Evolutionary conservation across 2,797 vertebrate genomes (phyloP), one percentile per base, ranked within the genome.

Genomic region (Catostomus latipinnis): DNA sequence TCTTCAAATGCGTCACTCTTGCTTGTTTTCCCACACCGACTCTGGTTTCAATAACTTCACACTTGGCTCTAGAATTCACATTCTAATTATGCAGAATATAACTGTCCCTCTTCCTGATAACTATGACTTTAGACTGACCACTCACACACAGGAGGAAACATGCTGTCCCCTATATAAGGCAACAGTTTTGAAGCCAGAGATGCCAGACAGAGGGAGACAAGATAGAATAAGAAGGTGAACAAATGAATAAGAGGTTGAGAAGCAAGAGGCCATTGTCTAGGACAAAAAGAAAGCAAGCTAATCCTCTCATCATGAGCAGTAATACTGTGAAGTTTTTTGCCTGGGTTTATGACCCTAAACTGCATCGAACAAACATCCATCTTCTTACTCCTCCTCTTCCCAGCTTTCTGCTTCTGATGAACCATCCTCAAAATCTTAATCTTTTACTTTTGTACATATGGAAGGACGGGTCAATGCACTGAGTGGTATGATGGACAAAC

Each of bases 321-420:
- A 93, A 92, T 82, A 71, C 96, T 68, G 95, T 96, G 78, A 96
- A 93, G 90, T 95, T 93, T 83, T 87, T 96, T 81, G 95, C 95
- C 87, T 96, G 94, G 88, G 93, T 93, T 78, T 94, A 95, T 0
- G 92, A 96, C 86, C 93, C 90, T 13, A 94, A 95, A 0, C 84
- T 61, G 87, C 89, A 83, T 87, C 84, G 18, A 88, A 88, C 53
- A 90, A 88, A 78, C 88, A 74, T 34, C 87, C 82, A 6, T 73
- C 88, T 67, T 86, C 86, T 46, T 34, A 34, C 3, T 60, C 46
- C 46, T 61, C 57, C 1, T 45, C 81, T 78, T 80, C 0, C 65
- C 83, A 0, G 78, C 81, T 1, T 16, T 80, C 0, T 58, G 76
- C 10, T 77, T 83, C 49, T 75, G 58, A 69, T n/a, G 34, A 69